Evolutionary conservation across 2,888 invertebrate species (phyloP).

Genomic region (Diachrysia chrysitis): DNA sequence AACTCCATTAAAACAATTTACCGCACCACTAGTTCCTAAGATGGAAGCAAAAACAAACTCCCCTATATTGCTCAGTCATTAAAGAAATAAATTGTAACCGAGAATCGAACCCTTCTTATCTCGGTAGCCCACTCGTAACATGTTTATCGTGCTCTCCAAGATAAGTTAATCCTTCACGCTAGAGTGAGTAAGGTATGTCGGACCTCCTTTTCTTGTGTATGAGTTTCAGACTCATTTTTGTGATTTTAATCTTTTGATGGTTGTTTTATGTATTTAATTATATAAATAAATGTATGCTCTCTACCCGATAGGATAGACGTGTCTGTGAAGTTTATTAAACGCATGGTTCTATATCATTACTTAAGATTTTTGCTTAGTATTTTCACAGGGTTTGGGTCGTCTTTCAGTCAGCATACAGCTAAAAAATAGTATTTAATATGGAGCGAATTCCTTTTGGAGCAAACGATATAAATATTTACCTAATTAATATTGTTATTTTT

Average conservation of each 20-base stretch:
- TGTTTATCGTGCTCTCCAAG: constrained; percentile 56
- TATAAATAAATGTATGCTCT: too few species aligned
- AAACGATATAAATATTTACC: too few species aligned
- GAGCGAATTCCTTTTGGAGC: too few species aligned
- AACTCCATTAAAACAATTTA: constrained; percentile 49
- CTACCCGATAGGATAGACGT: too few species aligned
- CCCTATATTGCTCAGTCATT: constrained; percentile 57
- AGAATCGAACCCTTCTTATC: constrained; percentile 62
- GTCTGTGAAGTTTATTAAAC: too few species aligned
- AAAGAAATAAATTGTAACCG: constrained; percentile 53
- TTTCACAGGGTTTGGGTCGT: too few species aligned
- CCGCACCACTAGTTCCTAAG: constrained; percentile 32
- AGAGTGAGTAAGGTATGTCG: constrained; percentile 38
- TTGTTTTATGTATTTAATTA: background rate
- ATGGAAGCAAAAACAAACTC: constrained; percentile 52
- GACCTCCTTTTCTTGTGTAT: constrained; percentile 26
- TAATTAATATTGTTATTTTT: too few species aligned
- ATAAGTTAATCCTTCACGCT: constrained; percentile 60
- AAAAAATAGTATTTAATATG: too few species aligned
- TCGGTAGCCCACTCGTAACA: constrained; percentile 58
- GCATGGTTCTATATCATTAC: too few species aligned
- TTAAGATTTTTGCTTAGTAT: too few species aligned
- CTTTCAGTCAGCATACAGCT: too few species aligned
- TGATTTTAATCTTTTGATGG: background rate
- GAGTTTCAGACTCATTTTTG: background rate